Evolutionary conservation across 2,888 invertebrate genomes (phyloP).

Genomic region (Leptopilina syphax): DNA sequence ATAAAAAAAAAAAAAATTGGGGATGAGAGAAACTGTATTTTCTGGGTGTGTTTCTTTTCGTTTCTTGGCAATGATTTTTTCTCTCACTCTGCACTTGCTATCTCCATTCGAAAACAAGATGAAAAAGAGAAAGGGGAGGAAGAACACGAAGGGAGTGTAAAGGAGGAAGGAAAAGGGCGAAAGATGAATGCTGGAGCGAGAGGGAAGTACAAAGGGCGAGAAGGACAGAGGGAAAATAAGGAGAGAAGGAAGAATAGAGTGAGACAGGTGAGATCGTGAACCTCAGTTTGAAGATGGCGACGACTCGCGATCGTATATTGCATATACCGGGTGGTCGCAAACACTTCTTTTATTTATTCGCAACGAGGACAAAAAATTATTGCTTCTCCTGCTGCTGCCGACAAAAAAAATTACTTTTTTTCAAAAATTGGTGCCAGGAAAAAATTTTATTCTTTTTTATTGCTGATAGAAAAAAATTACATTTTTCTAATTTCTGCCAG

Average conservation of each 20-base stretch:
- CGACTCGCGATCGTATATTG: constrained; percentile 34
- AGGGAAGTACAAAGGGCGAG: neutral
- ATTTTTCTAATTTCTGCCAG: no score
- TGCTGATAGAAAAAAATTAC: no score
- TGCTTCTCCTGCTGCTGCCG: no score
- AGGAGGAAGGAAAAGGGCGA: constrained; percentile 15
- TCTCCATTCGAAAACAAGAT: constrained; percentile 18
- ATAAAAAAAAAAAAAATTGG: neutral
- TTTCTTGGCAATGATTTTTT: constrained; percentile 5
- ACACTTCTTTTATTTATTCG: neutral
- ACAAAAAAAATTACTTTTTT: no score
- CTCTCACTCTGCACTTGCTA: constrained; percentile 6
- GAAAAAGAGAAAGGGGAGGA: constrained; percentile 9
- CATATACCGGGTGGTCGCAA: constrained; percentile 30
- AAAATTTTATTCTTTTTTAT: no score
- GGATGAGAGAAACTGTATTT: neutral
- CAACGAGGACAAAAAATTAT: no score
- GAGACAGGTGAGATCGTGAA: constrained; percentile 39
- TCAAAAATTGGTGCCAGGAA: no score
- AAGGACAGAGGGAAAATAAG: constrained; percentile 13
- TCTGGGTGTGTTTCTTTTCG: neutral
- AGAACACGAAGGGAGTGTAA: constrained; percentile 11
- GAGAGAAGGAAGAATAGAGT: constrained; percentile 16
- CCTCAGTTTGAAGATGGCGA: constrained; percentile 38
- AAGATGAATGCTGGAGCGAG: constrained; percentile 13